Percentiles rank a stretch among this genome's conserved stretches.
Conservation (phyloP, 2,113 vertebrate genomes). For the Passer domesticus region DNA sequence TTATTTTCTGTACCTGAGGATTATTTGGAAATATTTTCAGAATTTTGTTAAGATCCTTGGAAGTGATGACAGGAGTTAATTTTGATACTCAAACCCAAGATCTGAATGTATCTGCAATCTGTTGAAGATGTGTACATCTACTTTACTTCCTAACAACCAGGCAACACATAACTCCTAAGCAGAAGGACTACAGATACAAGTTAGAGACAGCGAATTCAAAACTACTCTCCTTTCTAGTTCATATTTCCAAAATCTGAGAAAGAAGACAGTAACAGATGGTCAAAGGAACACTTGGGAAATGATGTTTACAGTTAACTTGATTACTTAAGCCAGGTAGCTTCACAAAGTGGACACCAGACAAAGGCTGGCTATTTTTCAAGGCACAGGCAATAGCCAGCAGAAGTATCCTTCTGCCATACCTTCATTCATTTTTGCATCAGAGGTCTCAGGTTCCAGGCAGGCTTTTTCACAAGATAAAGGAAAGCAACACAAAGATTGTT, state of each 20-base stretch:
- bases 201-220: background rate
- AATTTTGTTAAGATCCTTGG: background rate
- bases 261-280: background rate
- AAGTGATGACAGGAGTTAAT: background rate
- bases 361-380: slow-evolving; percentile 40
- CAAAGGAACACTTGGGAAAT: slow-evolving; percentile 10
- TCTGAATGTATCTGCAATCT: background rate
- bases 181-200: background rate
- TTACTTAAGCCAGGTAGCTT: slow-evolving; percentile 31
- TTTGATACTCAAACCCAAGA: background rate
- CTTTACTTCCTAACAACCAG: background rate
- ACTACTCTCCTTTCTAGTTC: background rate
- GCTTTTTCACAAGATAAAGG: background rate
- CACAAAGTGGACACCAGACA: slow-evolving; percentile 1
- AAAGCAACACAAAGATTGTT: background rate
- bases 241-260: background rate
- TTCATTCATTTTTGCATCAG: background rate
- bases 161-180: background rate
- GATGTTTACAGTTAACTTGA: slow-evolving; percentile 1
- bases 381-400: background rate
- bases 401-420: background rate
- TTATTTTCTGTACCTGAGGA: background rate
- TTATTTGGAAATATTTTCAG: background rate
- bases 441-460: background rate
- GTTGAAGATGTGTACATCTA: background rate